These are phyloP conservation scores for Drosophila borborema DNA, from an alignment of 2,888 invertebrate genomes.

Conservation along the genomic window DNA sequence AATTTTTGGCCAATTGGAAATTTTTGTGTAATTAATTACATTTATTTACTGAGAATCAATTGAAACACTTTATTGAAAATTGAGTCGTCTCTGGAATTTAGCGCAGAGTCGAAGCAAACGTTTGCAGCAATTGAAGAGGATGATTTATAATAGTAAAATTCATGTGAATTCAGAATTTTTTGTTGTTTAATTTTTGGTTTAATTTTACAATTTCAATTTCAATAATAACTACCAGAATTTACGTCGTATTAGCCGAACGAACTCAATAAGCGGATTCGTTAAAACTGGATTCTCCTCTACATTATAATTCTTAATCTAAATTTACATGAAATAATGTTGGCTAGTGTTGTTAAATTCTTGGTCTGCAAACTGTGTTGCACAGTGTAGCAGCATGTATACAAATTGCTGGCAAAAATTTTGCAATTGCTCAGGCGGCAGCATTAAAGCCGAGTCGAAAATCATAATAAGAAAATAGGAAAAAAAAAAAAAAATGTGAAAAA, in stretches of 20 bases:
- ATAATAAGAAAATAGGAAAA: neutral
- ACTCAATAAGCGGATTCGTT: no score
- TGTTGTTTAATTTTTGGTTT: no score
- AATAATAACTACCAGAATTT: no score
- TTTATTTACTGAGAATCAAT: neutral
- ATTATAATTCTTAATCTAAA: neutral
- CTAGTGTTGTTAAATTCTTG: neutral
- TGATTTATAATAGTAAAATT: no score
- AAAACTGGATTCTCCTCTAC: no score
- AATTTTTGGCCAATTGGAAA: neutral
- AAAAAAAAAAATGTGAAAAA: neutral
- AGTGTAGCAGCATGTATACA: neutral
- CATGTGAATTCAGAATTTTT: no score
- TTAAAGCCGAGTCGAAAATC: neutral
- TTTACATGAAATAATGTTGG: rapidly evolving
- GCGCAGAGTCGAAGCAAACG: no score
- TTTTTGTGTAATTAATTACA: neutral
- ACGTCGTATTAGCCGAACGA: no score
- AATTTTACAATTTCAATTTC: no score
- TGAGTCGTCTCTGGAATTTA: no score
- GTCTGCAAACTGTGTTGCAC: neutral
- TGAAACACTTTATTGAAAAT: neutral
- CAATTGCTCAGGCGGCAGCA: neutral
- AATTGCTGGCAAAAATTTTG: neutral
- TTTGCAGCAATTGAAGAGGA: no score